A percentile compares a stretch with the other conserved stretches of the same genome.
phyloP scores from a whole-genome alignment of 2,797 vertebrate species.

The Manis javanica region DNA sequence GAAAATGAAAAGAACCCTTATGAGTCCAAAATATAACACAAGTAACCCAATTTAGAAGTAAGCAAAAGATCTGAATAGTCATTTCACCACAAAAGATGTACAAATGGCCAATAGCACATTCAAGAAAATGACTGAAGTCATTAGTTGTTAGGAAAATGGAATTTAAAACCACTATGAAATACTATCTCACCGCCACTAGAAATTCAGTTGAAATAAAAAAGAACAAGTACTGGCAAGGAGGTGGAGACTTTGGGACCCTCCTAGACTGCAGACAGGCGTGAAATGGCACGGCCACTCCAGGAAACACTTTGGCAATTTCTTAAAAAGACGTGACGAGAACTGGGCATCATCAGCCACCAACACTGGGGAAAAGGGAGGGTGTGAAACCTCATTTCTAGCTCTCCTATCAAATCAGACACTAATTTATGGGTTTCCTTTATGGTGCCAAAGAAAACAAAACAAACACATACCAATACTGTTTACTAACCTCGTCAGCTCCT shows the following conservation, averaged over 20 bases:
- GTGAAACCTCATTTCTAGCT: not conserved
- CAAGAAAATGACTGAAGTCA: not conserved
- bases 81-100: not conserved
- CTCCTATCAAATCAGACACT: not conserved
- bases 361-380: not conserved
- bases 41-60: not conserved
- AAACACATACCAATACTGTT: not conserved
- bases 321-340: not conserved
- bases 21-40: not conserved
- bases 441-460: not conserved
- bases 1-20: not conserved
- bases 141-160: not conserved
- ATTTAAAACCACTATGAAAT: not conserved
- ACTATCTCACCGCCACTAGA: not conserved
- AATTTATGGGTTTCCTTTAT: not conserved
- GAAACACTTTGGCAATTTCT: not conserved
- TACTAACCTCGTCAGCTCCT: slow-evolving; percentile 88
- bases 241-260: not conserved
- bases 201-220: not conserved
- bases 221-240: not conserved
- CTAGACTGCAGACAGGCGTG: not conserved
- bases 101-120: not conserved
- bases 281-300: not conserved
- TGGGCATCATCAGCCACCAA: not conserved
- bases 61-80: not conserved